Conservation (phyloP, 2,113 vertebrate species). For the Shinisaurus crocodilurus region DNA sequence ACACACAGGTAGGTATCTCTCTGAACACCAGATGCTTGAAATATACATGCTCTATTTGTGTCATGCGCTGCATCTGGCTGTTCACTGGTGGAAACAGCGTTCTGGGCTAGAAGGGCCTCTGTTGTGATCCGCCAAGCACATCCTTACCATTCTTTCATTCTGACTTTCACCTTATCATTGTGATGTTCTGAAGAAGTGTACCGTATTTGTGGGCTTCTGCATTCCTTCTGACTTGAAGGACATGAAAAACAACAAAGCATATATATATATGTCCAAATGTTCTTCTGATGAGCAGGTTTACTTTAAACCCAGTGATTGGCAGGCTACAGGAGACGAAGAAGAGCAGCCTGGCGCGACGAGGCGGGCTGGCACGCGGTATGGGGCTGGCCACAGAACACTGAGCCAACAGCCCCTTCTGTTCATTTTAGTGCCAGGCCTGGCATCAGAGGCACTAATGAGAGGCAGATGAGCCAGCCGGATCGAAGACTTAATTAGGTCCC, state of each 20-base stretch:
- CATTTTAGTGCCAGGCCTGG: conserved; percentile 36
- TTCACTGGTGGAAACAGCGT: neutral
- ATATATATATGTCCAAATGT: neutral
- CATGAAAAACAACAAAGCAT: conserved; percentile 3
- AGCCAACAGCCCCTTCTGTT: conserved; percentile 44
- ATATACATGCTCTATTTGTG: neutral
- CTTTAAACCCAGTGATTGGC: conserved; percentile 64
- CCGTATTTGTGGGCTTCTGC: too few relatives aligned
- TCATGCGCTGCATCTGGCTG: too few relatives aligned
- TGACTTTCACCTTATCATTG: neutral
- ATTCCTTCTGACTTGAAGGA: neutral
- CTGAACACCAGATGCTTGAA: neutral
- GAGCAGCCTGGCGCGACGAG: conserved; percentile 47
- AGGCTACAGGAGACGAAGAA: conserved; percentile 52
- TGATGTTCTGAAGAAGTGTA: neutral
- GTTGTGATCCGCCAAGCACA: too few relatives aligned
- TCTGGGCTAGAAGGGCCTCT: neutral
- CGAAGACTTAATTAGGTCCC: conserved; percentile 42
- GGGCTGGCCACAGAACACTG: conserved; percentile 10
- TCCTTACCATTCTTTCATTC: neutral
- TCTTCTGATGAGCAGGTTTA: conserved; percentile 51
- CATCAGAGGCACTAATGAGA: conserved; percentile 31
- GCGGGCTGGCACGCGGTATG: neutral
- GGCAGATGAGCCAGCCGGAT: conserved; percentile 25
- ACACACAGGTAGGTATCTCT: neutral